Base-by-base conservation (phyloP, 2,888 invertebrate genomes). In the Phaonia tiefii region DNA sequence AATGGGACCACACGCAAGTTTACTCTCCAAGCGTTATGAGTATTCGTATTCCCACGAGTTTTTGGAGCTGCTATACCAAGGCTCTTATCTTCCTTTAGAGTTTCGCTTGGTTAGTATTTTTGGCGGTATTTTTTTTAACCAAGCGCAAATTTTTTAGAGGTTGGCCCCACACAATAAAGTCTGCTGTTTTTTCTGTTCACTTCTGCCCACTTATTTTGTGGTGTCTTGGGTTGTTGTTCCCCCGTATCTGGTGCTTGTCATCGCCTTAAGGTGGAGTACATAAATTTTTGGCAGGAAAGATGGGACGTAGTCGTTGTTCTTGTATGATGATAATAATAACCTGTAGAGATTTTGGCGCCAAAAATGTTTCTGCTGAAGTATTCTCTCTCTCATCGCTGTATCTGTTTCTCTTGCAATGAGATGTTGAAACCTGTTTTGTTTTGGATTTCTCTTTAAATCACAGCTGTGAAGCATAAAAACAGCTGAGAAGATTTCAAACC, bases 281-380 rank as follows among this genome's bases (percentile, higher is more conserved):
- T 31, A 31, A 10, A 20, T 39, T 39, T 60, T 37, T 51, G 20
- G 31, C 7, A 17, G 46, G 63, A 39, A 51, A 56, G 22, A 42
- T 20, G 13, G n/a, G 42, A 44, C 0, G 65, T 46, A 25, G 10
- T 44, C 37, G 63, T 67, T 37, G 54, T 49, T 66, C 46, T 46
- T 1, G 22, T 60, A 51, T 44, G 60, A 67, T 72, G 63, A 69
- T 72, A 78, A 75, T 69, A 63, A 69, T 72, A 78, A 75, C 81
- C 75, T 81, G 81, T 60, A 78, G 75, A 78, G 75, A 81, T 81
- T 81, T 81, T 81, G 81, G 81, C 81, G 81, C 81, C 81, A 81
- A 81, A 78, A 78, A 49, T 49, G 2, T 49, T 17, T n/a, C 20
- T 49, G 4, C 15, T 2, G 8, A 31, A 31, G 4, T 31, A 31